Evolutionary conservation across 2,113 vertebrate genomes (phyloP).

Genomic region (Varanus salvator): DNA sequence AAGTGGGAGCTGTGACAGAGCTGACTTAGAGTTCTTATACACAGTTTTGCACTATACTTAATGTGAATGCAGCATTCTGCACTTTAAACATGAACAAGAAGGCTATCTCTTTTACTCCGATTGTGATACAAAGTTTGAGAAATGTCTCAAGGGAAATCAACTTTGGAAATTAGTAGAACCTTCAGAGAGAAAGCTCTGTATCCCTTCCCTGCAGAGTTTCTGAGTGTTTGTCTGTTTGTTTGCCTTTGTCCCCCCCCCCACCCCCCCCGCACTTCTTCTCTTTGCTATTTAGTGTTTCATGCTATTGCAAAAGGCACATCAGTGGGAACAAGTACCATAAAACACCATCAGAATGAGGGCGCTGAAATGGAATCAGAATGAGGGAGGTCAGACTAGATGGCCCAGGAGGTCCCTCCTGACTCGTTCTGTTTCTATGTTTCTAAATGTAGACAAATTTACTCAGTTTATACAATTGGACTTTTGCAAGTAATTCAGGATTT

Average conservation of each 20-base stretch:
- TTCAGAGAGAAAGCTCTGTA: not conserved
- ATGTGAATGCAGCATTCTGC: not conserved
- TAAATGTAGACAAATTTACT: not conserved
- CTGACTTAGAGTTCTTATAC: not conserved
- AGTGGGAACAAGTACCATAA: not conserved
- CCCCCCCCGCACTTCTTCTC: too few relatives aligned
- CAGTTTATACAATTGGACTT: not conserved
- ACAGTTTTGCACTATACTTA: not conserved
- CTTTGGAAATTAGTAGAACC: not conserved
- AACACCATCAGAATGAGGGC: not conserved
- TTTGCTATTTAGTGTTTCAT: too few relatives aligned
- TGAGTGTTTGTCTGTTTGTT: not conserved
- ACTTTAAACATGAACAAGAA: not conserved
- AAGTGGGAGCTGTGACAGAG: not conserved
- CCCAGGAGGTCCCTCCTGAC: too few relatives aligned
- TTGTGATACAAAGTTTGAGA: not conserved
- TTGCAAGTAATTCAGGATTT: not conserved
- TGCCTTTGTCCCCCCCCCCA: too few relatives aligned
- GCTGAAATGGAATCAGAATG: too few relatives aligned
- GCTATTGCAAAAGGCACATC: not conserved
- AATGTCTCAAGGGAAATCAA: not conserved
- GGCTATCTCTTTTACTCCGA: not conserved
- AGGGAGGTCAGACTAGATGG: too few relatives aligned
- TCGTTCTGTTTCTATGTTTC: too few relatives aligned
- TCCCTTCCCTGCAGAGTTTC: not conserved